Conservation (phyloP, 2,797 vertebrate genomes). For the Coracias cyanogaster region DNA sequence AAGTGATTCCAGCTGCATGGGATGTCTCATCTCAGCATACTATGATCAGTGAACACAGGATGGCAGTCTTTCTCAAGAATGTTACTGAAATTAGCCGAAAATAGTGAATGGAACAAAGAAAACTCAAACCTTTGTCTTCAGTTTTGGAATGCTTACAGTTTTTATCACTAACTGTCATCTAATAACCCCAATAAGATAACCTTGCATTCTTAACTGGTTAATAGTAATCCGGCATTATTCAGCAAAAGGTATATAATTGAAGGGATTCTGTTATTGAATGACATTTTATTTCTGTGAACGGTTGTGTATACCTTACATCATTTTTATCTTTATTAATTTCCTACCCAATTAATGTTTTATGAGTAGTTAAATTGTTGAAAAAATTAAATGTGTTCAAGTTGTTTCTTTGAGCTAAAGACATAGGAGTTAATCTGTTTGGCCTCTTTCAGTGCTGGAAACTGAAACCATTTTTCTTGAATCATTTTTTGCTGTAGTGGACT, state of each 20-base stretch:
- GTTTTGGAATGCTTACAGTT: neutral
- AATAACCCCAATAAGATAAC: neutral
- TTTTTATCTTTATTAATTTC: neutral
- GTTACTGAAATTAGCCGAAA: neutral
- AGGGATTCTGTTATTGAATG: neutral
- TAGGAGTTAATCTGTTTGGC: neutral
- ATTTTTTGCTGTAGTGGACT: neutral
- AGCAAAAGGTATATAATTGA: neutral
- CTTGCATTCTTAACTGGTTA: neutral
- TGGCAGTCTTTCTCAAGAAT: conserved; percentile 74
- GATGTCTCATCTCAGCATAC: neutral
- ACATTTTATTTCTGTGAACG: neutral
- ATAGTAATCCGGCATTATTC: neutral
- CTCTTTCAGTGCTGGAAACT: neutral
- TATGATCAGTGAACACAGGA: conserved; percentile 50
- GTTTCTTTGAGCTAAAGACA: neutral
- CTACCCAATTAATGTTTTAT: neutral
- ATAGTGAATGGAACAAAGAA: conserved; percentile 72
- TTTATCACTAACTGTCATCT: neutral
- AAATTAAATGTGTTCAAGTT: neutral
- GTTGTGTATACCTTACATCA: neutral
- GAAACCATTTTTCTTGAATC: conserved; percentile 9
- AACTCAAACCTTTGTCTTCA: conserved; percentile 51
- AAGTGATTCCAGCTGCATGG: conserved; percentile 13
- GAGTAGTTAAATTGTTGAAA: neutral